Base-by-base conservation (phyloP, 2,797 vertebrate species). In the Syngnathus acus region DNA sequence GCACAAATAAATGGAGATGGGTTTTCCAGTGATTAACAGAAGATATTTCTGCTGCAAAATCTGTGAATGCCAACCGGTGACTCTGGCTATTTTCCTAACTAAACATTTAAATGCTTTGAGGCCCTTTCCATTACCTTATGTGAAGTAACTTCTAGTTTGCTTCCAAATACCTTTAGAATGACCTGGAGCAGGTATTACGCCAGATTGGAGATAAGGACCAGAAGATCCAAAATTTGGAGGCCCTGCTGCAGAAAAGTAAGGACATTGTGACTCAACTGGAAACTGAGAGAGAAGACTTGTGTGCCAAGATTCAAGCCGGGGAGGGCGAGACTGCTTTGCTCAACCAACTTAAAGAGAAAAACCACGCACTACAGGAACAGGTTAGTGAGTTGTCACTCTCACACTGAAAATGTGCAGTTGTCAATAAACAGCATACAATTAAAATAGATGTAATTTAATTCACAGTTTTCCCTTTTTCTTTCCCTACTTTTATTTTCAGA, bases 121-220 rank as follows among this genome's bases (percentile, higher is more conserved):
- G 7, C 8, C 0, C 19, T 32, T 26, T 26, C 53, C 11, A 32
- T 55, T 21, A 53, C 48, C n/a, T 51, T 2, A 13, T 51, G 19
- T n/a, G 17, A 51, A 19, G 17, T 8, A 9, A 19, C 32, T 32
- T 26, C 23, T 9, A 26, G 37, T 57, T 32, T 57, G 14, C 13
- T 32, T 37, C 17, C 13, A 43, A 62, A 14, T 62, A 43, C 11
- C 65, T 86, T 67, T 72, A 99, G 97, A 99, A 94, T 72, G 97
- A 99, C 87, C 83, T 99, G 87, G 97, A 99, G 74, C 97, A 99
- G 90, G 97, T 99, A 16, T 76, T 99, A 69, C 93, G 97, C 77
- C 97, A 99, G 88, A 98, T 99, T 68, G 96, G 97, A 19, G 97
- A 99, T 81, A 99, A 99, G 73, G 97, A 99, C 85, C 97, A 99